Evolutionary conservation across 2,888 invertebrate species (phyloP).

Genomic region (Campoletis raptor): DNA sequence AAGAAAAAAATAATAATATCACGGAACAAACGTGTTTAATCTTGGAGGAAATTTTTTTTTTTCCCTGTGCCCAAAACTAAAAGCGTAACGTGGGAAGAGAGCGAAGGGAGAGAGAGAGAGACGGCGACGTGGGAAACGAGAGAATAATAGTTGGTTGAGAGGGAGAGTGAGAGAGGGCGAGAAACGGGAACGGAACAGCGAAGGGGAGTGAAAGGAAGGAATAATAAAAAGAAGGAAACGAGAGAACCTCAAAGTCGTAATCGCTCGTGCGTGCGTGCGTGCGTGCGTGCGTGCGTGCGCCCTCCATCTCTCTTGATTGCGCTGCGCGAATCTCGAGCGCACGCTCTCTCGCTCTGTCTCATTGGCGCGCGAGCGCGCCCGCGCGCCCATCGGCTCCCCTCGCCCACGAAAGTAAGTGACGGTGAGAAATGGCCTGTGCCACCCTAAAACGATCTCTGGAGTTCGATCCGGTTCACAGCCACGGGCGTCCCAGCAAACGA

Average conservation of each 20-base stretch:
- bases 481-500: slow-evolving; percentile 93
- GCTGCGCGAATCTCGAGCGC: slow-evolving; percentile 37
- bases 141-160: background rate
- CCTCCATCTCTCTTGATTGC: slow-evolving; percentile 22
- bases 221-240: slow-evolving; percentile 22
- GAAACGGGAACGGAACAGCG: slow-evolving; percentile 3
- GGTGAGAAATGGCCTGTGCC: slow-evolving; percentile 97
- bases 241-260: slow-evolving; percentile 39
- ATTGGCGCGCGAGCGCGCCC: slow-evolving; percentile 15
- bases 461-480: slow-evolving; percentile 96
- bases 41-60: background rate
- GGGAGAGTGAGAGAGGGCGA: background rate
- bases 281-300: background rate
- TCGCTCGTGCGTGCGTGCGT: slow-evolving; percentile 53
- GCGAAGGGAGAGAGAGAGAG: background rate
- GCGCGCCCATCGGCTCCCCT: slow-evolving; percentile 1
- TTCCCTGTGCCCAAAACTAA: background rate
- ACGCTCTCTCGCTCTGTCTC: slow-evolving; percentile 14
- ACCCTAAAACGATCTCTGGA: slow-evolving; percentile 97
- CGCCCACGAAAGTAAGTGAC: slow-evolving; percentile 69
- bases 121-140: background rate
- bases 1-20: slow-evolving; percentile 2
- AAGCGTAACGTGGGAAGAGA: slow-evolving; percentile 1
- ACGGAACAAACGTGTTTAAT: background rate
- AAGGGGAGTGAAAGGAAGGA: background rate